Percentiles rank a stretch among this genome's conserved stretches.
phyloP scores from a whole-genome alignment of 2,888 invertebrate species.

The Limenitis camilla region DNA sequence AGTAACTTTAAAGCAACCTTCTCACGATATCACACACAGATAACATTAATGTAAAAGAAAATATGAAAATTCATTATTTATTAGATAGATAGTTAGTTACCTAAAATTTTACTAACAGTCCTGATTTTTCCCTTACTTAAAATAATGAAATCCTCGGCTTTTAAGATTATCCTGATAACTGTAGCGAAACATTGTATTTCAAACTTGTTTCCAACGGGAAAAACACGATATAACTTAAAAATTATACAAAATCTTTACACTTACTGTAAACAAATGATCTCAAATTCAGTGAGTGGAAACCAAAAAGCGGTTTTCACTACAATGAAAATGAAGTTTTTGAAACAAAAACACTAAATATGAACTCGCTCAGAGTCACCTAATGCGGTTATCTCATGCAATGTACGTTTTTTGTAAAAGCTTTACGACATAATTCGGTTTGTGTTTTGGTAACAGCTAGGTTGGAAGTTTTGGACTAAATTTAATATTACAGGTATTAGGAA shows the following conservation, averaged over 20 bases:
- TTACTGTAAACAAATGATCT: constrained; percentile 4
- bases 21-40: too few species aligned
- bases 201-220: too few species aligned
- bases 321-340: constrained; percentile 22
- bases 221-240: not conserved
- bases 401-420: constrained; percentile 16
- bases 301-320: constrained; percentile 17
- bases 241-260: not conserved
- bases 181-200: too few species aligned
- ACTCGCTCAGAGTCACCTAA: constrained; percentile 20
- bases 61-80: too few species aligned
- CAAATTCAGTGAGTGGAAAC: constrained; percentile 14
- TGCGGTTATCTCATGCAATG: constrained; percentile 16
- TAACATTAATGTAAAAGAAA: too few species aligned
- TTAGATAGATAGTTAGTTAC: too few species aligned
- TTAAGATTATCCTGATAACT: too few species aligned
- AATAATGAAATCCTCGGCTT: too few species aligned
- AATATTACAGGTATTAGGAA: not conserved
- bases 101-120: too few species aligned
- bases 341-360: constrained; percentile 16
- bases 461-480: not conserved
- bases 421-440: constrained; percentile 14
- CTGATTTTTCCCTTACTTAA: too few species aligned
- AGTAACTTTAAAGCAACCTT: too few species aligned
- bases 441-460: not conserved